A percentile compares a stretch with the other conserved stretches of the same genome.
These are phyloP conservation scores for Polyommatus iphigenia DNA, from an alignment of 2,888 invertebrate genomes.

Conservation along the genomic window DNA sequence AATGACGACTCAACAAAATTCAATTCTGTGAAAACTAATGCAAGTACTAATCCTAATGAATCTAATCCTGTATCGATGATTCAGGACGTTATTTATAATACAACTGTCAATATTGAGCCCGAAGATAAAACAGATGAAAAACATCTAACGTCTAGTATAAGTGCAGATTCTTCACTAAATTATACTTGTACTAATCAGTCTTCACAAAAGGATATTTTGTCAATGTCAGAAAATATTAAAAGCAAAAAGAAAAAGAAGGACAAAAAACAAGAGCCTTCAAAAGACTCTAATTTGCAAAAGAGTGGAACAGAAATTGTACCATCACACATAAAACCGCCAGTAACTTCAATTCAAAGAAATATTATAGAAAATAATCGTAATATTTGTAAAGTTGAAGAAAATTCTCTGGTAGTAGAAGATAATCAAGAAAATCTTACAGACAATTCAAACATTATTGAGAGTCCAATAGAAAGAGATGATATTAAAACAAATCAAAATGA, in stretches of 20 bases:
- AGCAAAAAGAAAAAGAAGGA: constrained; percentile 52
- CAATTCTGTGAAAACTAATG: not conserved
- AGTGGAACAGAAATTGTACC: not conserved
- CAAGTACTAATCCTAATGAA: not conserved
- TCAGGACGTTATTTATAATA: not conserved
- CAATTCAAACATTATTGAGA: not conserved
- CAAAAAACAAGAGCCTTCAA: constrained; percentile 42
- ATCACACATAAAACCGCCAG: not conserved
- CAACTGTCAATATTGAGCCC: not conserved
- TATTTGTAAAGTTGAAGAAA: not conserved
- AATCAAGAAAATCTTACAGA: not conserved
- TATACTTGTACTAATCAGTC: not conserved
- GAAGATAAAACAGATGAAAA: not conserved
- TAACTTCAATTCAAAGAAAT: not conserved
- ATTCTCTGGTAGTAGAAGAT: not conserved
- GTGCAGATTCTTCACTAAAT: not conserved
- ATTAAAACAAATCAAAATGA: not conserved
- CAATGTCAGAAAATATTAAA: constrained; percentile 55
- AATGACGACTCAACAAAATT: not conserved
- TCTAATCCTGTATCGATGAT: not conserved
- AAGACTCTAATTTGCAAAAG: not conserved
- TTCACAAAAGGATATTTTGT: constrained; percentile 31
- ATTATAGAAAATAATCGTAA: not conserved
- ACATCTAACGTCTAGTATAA: not conserved
- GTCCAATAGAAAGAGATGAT: not conserved